A percentile compares a stretch with the other conserved stretches of the same genome.
Conservation (phyloP, 2,888 invertebrate genomes). For the Tiliacea citrago region DNA sequence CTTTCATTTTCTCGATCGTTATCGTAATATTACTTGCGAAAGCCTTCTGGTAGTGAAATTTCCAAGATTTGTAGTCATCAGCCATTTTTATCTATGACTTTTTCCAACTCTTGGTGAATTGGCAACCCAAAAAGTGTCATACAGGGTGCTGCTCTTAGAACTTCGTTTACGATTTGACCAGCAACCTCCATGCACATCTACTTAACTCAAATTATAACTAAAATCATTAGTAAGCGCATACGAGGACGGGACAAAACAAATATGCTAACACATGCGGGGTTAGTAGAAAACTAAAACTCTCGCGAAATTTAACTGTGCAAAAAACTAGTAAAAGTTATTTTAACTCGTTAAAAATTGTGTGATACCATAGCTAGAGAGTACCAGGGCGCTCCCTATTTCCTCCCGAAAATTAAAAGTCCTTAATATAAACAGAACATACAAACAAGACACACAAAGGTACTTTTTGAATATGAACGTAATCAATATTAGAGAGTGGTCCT, state of each 20-base stretch:
- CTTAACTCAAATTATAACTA: constrained; percentile 48
- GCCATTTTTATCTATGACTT: neutral
- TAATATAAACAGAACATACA: neutral
- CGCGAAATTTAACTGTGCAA: constrained; percentile 53
- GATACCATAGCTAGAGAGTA: constrained; percentile 40
- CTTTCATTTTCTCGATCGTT: neutral
- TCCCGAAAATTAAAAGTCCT: neutral
- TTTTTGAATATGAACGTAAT: neutral
- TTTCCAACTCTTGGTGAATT: constrained; percentile 16
- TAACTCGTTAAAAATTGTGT: constrained; percentile 17
- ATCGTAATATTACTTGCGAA: neutral
- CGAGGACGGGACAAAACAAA: constrained; percentile 74
- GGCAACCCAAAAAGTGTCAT: constrained; percentile 34
- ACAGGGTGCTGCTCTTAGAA: constrained; percentile 39
- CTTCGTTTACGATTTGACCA: constrained; percentile 17
- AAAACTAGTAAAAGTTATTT: constrained; percentile 25
- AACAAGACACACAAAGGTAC: neutral
- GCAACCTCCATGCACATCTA: constrained; percentile 41
- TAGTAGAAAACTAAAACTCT: constrained; percentile 52
- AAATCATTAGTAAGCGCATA: constrained; percentile 65
- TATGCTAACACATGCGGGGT: constrained; percentile 68
- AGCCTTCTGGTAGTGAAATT: neutral
- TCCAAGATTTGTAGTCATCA: neutral
- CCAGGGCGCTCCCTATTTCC: neutral
- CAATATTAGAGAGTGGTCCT: neutral